Percentiles rank a stretch among this genome's conserved stretches.
phyloP scores from a whole-genome alignment of 2,888 invertebrate species.

The Eupithecia dodoneata region DNA sequence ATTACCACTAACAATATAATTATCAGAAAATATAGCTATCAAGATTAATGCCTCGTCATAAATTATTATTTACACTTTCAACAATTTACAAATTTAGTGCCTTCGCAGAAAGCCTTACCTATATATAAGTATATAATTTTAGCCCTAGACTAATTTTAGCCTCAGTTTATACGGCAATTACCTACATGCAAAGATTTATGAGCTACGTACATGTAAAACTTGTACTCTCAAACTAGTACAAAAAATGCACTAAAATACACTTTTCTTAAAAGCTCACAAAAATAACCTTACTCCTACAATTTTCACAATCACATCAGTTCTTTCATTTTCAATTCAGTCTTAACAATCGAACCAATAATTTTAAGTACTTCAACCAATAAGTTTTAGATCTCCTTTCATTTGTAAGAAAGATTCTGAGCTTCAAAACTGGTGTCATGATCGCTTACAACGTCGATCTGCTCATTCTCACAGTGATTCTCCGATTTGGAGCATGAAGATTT shows the following conservation, averaged over 20 bases:
- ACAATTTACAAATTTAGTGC: slow-evolving; percentile 53
- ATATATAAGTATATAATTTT: slow-evolving; percentile 21
- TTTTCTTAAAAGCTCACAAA: neutral
- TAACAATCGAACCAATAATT: neutral
- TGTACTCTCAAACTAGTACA: neutral
- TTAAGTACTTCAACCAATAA: neutral
- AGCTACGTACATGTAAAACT: neutral
- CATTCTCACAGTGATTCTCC: slow-evolving; percentile 67
- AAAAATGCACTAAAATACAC: slow-evolving; percentile 1
- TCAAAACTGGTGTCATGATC: slow-evolving; percentile 70
- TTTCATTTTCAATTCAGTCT: slow-evolving; percentile 8
- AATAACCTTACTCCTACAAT: neutral
- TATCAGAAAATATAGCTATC: slow-evolving; percentile 68
- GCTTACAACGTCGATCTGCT: slow-evolving; percentile 79
- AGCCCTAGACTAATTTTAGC: slow-evolving; percentile 11
- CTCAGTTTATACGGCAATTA: neutral
- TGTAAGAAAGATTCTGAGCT: slow-evolving; percentile 67
- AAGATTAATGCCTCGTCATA: slow-evolving; percentile 54
- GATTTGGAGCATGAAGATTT: slow-evolving; percentile 66
- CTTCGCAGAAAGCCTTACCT: slow-evolving; percentile 18
- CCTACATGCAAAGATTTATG: neutral
- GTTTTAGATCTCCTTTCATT: slow-evolving; percentile 43
- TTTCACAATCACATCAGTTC: slow-evolving; percentile 8
- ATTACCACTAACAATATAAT: slow-evolving; percentile 71
- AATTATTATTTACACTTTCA: slow-evolving; percentile 69